Base-by-base conservation (phyloP, 1,140 invertebrate genomes). In the Drosophila guanche region DNA sequence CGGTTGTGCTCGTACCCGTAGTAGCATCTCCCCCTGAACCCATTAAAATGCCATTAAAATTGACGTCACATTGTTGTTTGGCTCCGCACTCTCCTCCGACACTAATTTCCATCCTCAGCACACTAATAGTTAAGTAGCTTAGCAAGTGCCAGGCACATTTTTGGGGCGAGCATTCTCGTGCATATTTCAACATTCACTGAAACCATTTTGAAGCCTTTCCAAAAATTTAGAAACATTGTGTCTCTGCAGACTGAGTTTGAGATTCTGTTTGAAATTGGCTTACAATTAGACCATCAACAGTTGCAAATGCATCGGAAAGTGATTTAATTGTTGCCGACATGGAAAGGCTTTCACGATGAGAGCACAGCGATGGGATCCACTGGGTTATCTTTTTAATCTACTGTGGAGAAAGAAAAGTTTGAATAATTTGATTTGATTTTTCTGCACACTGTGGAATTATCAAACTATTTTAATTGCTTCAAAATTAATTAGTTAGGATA, bases 11-110 rank as follows among this genome's bases (percentile, higher is more conserved):
- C 43, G 16, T 20, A 20, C 16, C 0, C 0, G 16, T 20, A 20
- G 57, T 65, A 37, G 20, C 14, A 7, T 51, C 52, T 37, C 29
- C 33, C 51, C 14, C 42, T 37, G 47, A 69, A 62, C 76, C 80
- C 80, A 85, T 85, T 85, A 85, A 85, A 85, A 86, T 80, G 68
- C 77, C 80, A 85, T 85, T 79, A 85, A 85, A 85, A 63, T 80
- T 80, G 77, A 79, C 63, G 63, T 63, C 73, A 57, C 50, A 66
- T 22, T 20, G 76, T 20, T 46, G 54, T 48, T 77, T 70, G 52
- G 52, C 52, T 62, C 58, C 43, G 58, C 63, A 56, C 53, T 61
- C 56, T 10, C 37, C 43, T 37, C 53, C 22, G 55, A 53, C 62
- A 65, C 65, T 70, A 78, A 78, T 78, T 73, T 69, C 47, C 62